Base-by-base conservation (phyloP, 30 jellyfish, hydroid and myxozoan species). In the Aurelia sp. region DNA sequence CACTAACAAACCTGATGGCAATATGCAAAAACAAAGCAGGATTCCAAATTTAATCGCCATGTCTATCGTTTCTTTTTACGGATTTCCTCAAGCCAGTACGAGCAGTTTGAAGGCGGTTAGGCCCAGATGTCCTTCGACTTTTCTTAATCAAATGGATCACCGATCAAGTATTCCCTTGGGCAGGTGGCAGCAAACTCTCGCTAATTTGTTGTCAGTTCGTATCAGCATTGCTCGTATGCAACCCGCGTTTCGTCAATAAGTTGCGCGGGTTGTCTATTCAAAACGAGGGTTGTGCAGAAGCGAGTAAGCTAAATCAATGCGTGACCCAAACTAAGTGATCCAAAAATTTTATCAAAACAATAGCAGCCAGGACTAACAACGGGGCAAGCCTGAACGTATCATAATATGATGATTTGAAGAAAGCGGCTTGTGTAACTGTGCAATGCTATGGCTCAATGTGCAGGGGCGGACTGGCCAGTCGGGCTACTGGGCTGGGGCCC, bases 321-420 rank as follows among this genome's bases (percentile, higher is more conserved):
- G 47, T 82, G 92, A 82, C 92, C 92, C 73, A 74, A 19, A 61
- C 70, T 59, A 47, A 81, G 72, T 82, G 92, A 82, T 50, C 92
- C 92, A 61, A 44, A 44, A 5, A 7, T 8, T 44, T 44, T 8
- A 44, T 5, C 55, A 8, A 44, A 44, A 44, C 52, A 44, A 44
- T 6, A 13, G 55, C 55, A 44, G 55, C 55, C 9, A 44, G 55
- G 55, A 44, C 3, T 44, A 7, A 44, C 9, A 44, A 8, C 16
- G 9, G 3, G 55, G 55, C 13, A 44, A 44, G 55, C 55, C 0
- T 44, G 55, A 44, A 44, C 55, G 55, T 44, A 44, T 44, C 15
- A 9, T 9, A 13, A 13, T 44, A 44, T 44, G 55, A 9, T 9
- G 55, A 13, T 44, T 44, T 8, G 15, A 44, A 44, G 55, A 16